Conservation (phyloP, 2,797 vertebrate genomes). For the Gorsachius magnificus region DNA sequence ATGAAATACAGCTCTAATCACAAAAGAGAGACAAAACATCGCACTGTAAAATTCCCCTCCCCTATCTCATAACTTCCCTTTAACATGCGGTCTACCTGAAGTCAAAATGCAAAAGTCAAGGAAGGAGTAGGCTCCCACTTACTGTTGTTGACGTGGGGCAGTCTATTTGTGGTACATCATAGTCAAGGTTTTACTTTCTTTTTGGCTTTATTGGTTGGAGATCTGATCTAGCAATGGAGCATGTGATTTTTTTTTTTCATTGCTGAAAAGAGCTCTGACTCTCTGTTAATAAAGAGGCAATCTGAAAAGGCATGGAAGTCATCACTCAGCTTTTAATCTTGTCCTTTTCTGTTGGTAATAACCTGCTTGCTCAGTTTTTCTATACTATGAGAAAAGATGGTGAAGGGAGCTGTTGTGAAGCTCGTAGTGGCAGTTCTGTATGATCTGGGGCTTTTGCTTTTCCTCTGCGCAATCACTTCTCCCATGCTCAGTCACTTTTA, state of each 20-base stretch:
- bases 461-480: not conserved
- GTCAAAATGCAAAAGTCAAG: conserved; percentile 39
- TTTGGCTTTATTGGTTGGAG: not conserved
- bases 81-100: conserved; percentile 60
- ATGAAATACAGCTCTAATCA: conserved; percentile 43
- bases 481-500: not conserved
- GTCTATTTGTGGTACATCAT: not conserved
- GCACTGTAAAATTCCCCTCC: not conserved
- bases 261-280: not conserved
- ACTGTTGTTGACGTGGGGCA: not conserved
- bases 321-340: conserved; percentile 28
- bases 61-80: conserved; percentile 20
- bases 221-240: not conserved
- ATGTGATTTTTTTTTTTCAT: not conserved
- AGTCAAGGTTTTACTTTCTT: conserved; percentile 14
- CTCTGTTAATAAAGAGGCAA: not conserved
- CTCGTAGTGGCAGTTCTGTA: not conserved
- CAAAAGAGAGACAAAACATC: conserved; percentile 40
- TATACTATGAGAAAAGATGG: not conserved
- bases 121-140: conserved; percentile 6
- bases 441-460: not conserved
- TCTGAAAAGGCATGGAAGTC: conserved; percentile 20
- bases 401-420: conserved; percentile 37
- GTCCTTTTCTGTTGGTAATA: not conserved
- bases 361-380: conserved; percentile 20